Base-by-base conservation (phyloP, 2,113 vertebrate genomes). In the Struthio camelus region DNA sequence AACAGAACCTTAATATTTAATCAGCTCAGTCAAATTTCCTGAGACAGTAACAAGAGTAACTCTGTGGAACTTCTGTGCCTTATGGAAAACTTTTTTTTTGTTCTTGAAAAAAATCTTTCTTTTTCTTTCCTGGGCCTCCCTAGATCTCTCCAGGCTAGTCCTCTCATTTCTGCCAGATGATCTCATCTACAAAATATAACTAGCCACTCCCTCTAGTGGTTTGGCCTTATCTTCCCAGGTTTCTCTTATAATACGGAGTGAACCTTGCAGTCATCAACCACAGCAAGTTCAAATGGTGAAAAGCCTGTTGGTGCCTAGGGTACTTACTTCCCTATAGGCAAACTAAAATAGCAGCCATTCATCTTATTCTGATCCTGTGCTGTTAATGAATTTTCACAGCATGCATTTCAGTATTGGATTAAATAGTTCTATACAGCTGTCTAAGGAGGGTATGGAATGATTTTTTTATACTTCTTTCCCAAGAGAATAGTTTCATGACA, bases 311-410 rank as follows among this genome's bases (percentile, higher is more conserved):
- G 76, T 82, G 66, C 61, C 19, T 79, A 16, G 8, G 27, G 53
- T 34, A 76, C 56, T 78, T 75, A 75, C 40, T 89, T 96, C 56
- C 51, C 19, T 81, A 17, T 30, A 56, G 51, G 17, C 72, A 92
- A 87, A 86, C 46, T 71, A 76, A 90, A 91, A 87, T 86, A 84
- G 54, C 56, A 87, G 77, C 59, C 36, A 73, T 95, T 86, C 40
- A 23, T 92, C 87, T 75, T 89, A 71, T 38, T 76, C 56, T 89
- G 83, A 94, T 66, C 61, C 38, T 81, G 22, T 64, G 22, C 53
- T 65, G 14, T 79, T 94, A 92, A 92, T 92, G 76, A 95, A 95
- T 92, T 93, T 91, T 85, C 87, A 85, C 66, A 94, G 77, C 61
- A 53, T 76, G 32, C 46, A 44, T 93, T 94, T 93, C 53, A 94